phyloP scores from a whole-genome alignment of 2,797 vertebrate genomes.

The Chrosomus eos region DNA sequence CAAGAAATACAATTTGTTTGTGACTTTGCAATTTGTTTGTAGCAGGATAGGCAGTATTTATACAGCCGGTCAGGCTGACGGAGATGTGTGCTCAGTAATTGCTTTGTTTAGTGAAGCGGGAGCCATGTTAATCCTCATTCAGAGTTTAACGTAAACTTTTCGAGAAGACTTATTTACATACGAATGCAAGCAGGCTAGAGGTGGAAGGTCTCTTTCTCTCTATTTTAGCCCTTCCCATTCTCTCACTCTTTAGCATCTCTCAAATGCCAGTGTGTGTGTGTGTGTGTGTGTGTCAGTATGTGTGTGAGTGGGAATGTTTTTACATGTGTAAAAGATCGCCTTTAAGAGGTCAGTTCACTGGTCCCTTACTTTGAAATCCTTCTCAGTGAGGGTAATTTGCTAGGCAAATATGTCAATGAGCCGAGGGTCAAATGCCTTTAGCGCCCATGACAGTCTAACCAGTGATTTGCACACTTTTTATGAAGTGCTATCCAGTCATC shows the following conservation, averaged over 20 bases:
- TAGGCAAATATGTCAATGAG: slow-evolving; percentile 55
- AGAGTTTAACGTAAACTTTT: slow-evolving; percentile 61
- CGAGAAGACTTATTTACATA: slow-evolving; percentile 60
- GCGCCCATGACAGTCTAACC: slow-evolving; percentile 32
- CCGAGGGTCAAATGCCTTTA: slow-evolving; percentile 48
- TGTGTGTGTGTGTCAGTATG: slow-evolving; percentile 29
- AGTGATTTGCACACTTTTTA: slow-evolving; percentile 46
- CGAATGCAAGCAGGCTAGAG: slow-evolving; percentile 55
- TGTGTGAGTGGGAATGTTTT: slow-evolving; percentile 41
- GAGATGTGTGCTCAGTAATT: slow-evolving; percentile 57
- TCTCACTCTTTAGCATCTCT: slow-evolving; percentile 30
- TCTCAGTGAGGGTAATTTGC: slow-evolving; percentile 54
- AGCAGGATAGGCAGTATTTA: slow-evolving; percentile 50
- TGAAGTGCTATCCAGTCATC: slow-evolving; percentile 47
- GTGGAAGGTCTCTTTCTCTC: slow-evolving; percentile 45
- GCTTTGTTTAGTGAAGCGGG: slow-evolving; percentile 58
- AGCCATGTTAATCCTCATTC: slow-evolving; percentile 56
- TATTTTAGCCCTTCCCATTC: slow-evolving; percentile 26
- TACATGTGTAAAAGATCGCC: slow-evolving; percentile 38
- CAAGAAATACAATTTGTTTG: slow-evolving; percentile 24
- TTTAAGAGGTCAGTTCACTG: slow-evolving; percentile 50
- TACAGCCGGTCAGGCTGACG: slow-evolving; percentile 45
- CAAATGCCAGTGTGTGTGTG: slow-evolving; percentile 16
- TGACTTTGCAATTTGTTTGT: slow-evolving; percentile 31
- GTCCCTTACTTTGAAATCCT: slow-evolving; percentile 45